A percentile compares a stretch with the other conserved stretches of the same genome.
These are phyloP conservation scores for Folsomia manolachei DNA, from an alignment of 2,888 invertebrate species.

Conservation along the genomic window DNA sequence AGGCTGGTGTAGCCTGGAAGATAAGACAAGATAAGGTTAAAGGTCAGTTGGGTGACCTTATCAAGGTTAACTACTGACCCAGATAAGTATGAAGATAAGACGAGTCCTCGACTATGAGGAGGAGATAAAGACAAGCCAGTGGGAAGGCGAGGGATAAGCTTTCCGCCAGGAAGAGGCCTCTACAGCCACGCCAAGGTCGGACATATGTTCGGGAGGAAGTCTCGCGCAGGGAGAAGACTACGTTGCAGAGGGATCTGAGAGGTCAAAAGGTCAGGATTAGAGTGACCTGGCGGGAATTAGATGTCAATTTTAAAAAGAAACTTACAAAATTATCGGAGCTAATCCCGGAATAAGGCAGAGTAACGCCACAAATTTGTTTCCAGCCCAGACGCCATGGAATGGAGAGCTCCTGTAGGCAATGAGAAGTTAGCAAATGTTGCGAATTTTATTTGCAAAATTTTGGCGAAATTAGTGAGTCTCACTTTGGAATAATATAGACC, in stretches of 20 bases:
- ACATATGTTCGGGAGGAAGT: conserved; percentile 28
- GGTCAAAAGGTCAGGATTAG: conserved; percentile 5
- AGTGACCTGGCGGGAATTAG: not conserved
- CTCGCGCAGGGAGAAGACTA: conserved; percentile 39
- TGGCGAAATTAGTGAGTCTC: not conserved
- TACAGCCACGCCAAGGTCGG: conserved; percentile 40
- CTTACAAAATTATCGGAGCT: conserved; percentile 37
- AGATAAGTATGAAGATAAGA: not conserved
- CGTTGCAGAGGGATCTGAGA: conserved; percentile 36
- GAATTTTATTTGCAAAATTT: not conserved
- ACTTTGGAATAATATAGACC: not conserved
- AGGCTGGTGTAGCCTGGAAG: not conserved
- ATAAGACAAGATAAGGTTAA: too few species aligned
- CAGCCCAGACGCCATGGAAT: conserved; percentile 38
- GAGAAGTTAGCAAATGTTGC: not conserved
- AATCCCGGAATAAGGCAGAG: conserved; percentile 37
- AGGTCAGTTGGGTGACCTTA: too few species aligned
- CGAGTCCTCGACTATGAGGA: not conserved
- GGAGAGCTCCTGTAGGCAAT: conserved; percentile 16
- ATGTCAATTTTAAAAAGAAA: not conserved
- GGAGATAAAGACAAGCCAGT: conserved; percentile 36
- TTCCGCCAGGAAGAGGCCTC: conserved; percentile 39
- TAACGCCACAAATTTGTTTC: conserved; percentile 35
- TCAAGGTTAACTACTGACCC: too few species aligned
- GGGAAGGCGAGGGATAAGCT: conserved; percentile 41